Percentiles rank a stretch among this genome's conserved stretches.
These are phyloP conservation scores for Danio albolineatus DNA, from an alignment of 2,797 vertebrate genomes.

Conservation along the genomic window DNA sequence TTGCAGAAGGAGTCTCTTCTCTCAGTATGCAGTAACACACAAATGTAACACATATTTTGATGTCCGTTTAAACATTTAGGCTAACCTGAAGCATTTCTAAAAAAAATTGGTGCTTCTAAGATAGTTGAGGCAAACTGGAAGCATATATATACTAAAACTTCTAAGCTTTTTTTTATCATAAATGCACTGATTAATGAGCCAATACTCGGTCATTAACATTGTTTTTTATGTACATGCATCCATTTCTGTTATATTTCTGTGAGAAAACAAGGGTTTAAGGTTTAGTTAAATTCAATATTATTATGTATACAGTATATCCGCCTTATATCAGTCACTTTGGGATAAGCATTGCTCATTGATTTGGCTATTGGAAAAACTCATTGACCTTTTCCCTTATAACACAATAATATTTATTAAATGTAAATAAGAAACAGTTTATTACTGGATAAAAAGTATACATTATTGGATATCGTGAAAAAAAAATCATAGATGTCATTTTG, in stretches of 20 bases:
- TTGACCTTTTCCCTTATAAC: background rate
- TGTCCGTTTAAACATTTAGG: conserved; percentile 28
- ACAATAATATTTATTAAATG: too few relatives aligned
- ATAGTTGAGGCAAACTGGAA: background rate
- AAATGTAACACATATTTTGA: conserved; percentile 16
- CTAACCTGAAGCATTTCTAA: background rate
- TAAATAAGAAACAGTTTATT: too few relatives aligned
- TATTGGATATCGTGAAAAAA: background rate
- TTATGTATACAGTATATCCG: background rate
- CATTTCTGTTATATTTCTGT: background rate
- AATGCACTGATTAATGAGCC: background rate
- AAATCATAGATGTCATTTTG: too few relatives aligned
- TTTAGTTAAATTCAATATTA: background rate
- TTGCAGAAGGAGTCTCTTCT: background rate
- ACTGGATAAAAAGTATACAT: too few relatives aligned
- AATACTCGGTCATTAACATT: background rate
- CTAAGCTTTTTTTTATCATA: background rate
- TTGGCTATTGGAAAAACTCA: too few relatives aligned
- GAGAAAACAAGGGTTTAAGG: background rate
- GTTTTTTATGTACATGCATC: background rate
- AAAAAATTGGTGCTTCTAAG: background rate
- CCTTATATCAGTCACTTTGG: background rate
- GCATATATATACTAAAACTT: background rate
- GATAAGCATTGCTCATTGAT: background rate
- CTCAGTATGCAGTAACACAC: background rate